phyloP scores from a whole-genome alignment of 2,113 vertebrate genomes.

The Microcebus murinus region DNA sequence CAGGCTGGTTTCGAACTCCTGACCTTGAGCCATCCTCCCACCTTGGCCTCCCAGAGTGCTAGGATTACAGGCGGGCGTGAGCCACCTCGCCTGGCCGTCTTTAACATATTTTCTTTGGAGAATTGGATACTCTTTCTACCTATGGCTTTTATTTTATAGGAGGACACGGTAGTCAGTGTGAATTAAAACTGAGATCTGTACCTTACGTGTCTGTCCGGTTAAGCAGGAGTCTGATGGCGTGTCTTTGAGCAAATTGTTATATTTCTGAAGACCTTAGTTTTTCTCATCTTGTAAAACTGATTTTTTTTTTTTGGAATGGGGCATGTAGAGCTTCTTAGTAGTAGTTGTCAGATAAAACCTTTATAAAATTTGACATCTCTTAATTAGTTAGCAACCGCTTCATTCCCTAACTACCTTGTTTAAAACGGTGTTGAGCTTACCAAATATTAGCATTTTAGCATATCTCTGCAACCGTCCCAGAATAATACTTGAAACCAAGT shows the following conservation, averaged over 20 bases:
- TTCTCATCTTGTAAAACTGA: conserved; percentile 23
- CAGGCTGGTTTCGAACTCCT: too few species aligned
- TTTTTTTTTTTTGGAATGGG: background rate
- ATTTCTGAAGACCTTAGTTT: conserved; percentile 3
- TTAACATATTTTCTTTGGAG: background rate
- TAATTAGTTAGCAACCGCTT: background rate
- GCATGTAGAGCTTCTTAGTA: background rate
- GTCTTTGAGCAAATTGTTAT: background rate
- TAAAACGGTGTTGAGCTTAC: background rate
- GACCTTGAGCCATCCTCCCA: too few species aligned
- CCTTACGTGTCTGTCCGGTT: background rate
- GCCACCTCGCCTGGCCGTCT: background rate
- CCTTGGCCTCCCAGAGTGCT: too few species aligned
- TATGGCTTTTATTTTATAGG: conserved; percentile 26
- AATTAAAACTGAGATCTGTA: background rate
- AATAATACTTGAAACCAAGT: background rate
- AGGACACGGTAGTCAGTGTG: background rate
- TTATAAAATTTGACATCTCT: background rate
- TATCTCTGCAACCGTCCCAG: background rate
- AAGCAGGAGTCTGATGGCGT: background rate
- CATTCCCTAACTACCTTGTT: background rate
- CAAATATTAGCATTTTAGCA: background rate
- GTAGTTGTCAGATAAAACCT: conserved; percentile 26
- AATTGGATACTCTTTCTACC: background rate
- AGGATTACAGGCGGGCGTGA: too few species aligned